A percentile compares a stretch with the other conserved stretches of the same genome.
Conservation (phyloP, 2,888 invertebrate genomes). For the Oligia strigilis region DNA sequence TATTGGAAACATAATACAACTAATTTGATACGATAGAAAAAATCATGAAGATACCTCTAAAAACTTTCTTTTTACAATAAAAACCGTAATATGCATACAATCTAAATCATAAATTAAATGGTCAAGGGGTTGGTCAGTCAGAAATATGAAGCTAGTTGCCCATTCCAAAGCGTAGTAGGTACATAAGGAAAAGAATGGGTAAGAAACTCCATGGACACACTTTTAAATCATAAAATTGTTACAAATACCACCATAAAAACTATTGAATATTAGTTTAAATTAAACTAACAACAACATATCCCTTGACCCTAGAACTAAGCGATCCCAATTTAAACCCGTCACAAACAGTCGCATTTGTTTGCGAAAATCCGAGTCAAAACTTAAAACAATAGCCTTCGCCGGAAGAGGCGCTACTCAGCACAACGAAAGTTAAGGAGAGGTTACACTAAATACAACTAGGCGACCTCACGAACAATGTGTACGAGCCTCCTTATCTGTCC, state of each 20-base stretch:
- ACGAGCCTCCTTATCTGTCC: not conserved
- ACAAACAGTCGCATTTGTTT: slow-evolving; percentile 4
- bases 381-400: slow-evolving; percentile 17
- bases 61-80: no score
- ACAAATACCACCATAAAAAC: not conserved
- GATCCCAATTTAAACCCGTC: not conserved
- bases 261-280: not conserved
- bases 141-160: no score
- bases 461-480: slow-evolving; percentile 13
- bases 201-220: no score
- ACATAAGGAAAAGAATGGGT: no score
- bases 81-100: no score
- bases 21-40: no score
- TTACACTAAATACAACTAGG: slow-evolving; percentile 6
- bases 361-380: slow-evolving; percentile 14
- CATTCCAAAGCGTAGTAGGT: no score
- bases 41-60: no score
- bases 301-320: not conserved
- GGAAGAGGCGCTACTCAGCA: not conserved
- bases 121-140: no score
- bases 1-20: no score
- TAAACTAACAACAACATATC: slow-evolving; percentile 1
- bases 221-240: no score
- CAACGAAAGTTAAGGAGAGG: slow-evolving; percentile 1
- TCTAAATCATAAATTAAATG: no score